Conservation (phyloP, 2,113 vertebrate species). For the Cynopterus brachyotis region DNA sequence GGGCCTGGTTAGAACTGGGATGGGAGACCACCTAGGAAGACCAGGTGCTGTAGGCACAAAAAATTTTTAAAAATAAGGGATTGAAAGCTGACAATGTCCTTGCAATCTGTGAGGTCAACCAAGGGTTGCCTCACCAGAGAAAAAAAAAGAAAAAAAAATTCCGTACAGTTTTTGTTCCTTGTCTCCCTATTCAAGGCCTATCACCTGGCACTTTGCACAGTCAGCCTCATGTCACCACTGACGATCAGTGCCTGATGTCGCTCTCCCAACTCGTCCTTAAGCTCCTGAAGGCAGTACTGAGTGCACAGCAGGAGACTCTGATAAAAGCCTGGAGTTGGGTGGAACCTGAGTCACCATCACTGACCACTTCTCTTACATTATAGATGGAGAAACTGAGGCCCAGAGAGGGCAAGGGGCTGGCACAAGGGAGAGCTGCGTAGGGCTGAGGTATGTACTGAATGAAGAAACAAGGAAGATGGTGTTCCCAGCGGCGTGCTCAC, state of each 20-base stretch:
- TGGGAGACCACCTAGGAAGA: no score
- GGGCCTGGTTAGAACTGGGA: no score
- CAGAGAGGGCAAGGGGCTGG: neutral
- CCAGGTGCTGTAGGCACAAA: no score
- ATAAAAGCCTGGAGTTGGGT: neutral
- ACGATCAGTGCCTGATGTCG: neutral
- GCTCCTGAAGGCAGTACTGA: neutral
- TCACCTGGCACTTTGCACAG: neutral
- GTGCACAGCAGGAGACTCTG: neutral
- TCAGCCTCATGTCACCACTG: neutral
- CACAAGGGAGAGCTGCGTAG: neutral
- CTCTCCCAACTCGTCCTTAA: neutral
- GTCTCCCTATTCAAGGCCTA: no score
- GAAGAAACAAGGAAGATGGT: neutral
- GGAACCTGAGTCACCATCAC: neutral
- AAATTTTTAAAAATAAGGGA: no score
- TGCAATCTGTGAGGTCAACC: no score
- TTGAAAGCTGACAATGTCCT: no score
- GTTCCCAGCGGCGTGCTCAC: accelerated
- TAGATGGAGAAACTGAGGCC: neutral
- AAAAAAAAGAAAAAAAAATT: no score
- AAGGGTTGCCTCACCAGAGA: no score
- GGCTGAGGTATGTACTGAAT: neutral
- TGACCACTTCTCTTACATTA: no score
- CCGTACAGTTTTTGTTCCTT: no score